Evolutionary conservation across 2,888 invertebrate species (phyloP), one percentile per base, ranked within the genome.

Genomic region (Chloroclystis v-ata): DNA sequence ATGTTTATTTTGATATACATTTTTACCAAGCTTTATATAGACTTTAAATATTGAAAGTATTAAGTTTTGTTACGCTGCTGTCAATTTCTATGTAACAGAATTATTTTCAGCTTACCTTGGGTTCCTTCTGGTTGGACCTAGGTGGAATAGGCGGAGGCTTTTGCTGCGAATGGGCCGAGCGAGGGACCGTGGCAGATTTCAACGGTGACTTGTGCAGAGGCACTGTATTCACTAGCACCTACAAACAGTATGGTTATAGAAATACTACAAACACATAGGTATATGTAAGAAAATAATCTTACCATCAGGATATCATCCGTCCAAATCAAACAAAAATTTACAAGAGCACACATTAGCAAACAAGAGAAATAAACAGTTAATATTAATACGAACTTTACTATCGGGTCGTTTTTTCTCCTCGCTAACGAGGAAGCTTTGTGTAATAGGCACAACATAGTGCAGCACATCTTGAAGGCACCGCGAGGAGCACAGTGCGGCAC

Each of bases 401-500:
- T 82, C 82, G 1, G 70, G 68, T 7, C 72, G 62, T 8, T 65
- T 66, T 10, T 61, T 59, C 11, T 81, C 81, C 10, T 61, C 62
- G 2, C 52, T 45, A 11, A 61, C 58, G 12, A 75, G 53, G 7
- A 58, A 56, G 35, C 57, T 67, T 51, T 85, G 83, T 0, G 86
- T 83, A 6, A 83, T 65, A 0, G 85, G 85, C 9, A 82, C 82
- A 1, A 84, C 71, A 53, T 82, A 81, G 28, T 86, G 81, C 42
- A 87, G 55, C 0, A 85, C 82, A 39, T 86, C 85, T 3, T 80
- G 75, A 1, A 87, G 64, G 43, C 77, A 84, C 1, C 76, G 72
- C 0, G 83, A 76, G 33, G 92, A 92, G 67, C 96, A 96, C 54
- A 98, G 87, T 0, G 97, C 94, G 32, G 96, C 95, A 52, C 97